Evolutionary conservation across 92 coral and sea anemone species (phyloP).

Genomic region (Epizoanthus fatuus): DNA sequence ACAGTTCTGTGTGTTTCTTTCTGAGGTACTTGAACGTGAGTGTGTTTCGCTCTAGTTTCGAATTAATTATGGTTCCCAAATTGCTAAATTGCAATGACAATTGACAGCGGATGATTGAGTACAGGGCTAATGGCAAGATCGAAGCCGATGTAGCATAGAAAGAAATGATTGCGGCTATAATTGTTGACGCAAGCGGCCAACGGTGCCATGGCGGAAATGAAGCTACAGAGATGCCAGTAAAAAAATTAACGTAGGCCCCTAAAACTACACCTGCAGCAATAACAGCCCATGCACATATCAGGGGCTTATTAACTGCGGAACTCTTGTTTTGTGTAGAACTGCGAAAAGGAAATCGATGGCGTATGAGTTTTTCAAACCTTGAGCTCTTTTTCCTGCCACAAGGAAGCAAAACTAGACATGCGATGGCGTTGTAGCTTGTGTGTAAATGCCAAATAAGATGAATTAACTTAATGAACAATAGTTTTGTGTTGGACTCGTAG

Average conservation of each 20-base stretch:
- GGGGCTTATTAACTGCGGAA: background rate
- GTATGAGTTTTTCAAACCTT: slow-evolving; percentile 1
- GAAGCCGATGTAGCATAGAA: slow-evolving; percentile 3
- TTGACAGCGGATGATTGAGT: slow-evolving; percentile 26
- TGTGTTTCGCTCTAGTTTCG: background rate
- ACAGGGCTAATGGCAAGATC: slow-evolving; percentile 15
- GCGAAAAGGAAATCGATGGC: background rate
- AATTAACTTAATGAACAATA: background rate
- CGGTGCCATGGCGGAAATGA: slow-evolving; percentile 23
- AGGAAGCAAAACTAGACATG: slow-evolving; percentile 15
- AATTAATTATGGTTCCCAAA: slow-evolving; percentile 6
- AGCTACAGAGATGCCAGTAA: background rate
- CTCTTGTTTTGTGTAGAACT: background rate
- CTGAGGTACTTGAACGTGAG: slow-evolving; percentile 16
- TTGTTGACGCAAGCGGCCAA: background rate
- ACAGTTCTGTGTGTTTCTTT: slow-evolving; percentile 19
- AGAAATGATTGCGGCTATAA: background rate
- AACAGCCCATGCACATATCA: slow-evolving; percentile 2
- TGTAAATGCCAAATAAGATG: slow-evolving; percentile 8
- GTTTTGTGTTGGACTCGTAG: background rate
- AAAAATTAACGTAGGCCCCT: too few relatives aligned
- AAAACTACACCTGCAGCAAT: background rate
- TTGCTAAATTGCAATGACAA: slow-evolving; percentile 8
- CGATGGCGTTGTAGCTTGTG: background rate
- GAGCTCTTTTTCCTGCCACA: slow-evolving; percentile 9